phyloP scores from a whole-genome alignment of 2,797 vertebrate genomes.

The Schizothorax lantsangensis region DNA sequence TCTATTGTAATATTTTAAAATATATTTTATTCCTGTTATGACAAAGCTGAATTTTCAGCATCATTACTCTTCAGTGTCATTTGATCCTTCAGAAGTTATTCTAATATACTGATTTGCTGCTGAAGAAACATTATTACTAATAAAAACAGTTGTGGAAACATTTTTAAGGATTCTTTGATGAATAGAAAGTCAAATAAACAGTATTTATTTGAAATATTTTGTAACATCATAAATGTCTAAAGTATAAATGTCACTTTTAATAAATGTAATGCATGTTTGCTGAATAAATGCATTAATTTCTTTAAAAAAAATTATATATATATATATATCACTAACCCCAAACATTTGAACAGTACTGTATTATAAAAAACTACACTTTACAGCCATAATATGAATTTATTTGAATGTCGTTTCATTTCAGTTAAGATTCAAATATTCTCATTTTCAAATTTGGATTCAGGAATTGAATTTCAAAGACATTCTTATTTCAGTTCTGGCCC shows the following conservation, averaged over 20 bases:
- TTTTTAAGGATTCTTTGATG: not conserved
- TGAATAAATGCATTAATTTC: not conserved
- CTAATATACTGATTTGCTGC: not conserved
- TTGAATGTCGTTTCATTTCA: not conserved
- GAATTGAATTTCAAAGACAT: conserved; percentile 24
- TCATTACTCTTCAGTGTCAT: not conserved
- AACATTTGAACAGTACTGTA: not conserved
- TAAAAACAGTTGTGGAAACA: not conserved
- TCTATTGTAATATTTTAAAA: not conserved
- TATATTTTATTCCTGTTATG: not conserved
- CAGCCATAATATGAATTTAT: not conserved
- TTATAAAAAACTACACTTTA: not conserved
- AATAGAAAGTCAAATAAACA: not conserved
- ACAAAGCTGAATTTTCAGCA: not conserved
- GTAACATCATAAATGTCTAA: not conserved
- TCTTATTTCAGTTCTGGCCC: not conserved
- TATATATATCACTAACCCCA: not conserved
- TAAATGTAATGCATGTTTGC: not conserved
- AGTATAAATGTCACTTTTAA: not conserved
- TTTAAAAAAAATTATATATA: not conserved
- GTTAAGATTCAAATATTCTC: not conserved
- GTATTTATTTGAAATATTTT: not conserved
- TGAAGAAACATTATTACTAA: not conserved
- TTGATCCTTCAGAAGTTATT: not conserved
- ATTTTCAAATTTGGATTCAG: not conserved